Base-by-base conservation (phyloP, 2,113 vertebrate species). In the Rhea pennata region DNA sequence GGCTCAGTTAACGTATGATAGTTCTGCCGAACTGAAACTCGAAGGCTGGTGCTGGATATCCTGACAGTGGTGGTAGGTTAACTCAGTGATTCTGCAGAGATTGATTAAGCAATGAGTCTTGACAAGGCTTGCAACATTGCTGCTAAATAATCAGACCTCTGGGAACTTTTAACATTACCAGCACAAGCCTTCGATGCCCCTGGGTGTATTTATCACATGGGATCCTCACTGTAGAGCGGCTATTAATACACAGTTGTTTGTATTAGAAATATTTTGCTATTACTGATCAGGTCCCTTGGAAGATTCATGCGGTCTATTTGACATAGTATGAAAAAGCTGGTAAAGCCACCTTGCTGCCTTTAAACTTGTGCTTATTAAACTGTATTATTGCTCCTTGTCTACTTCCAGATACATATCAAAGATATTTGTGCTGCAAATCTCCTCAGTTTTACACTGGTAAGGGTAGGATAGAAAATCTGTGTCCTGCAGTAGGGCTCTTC, bases 121-220 rank as follows among this genome's bases (percentile, higher is more conserved):
- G 91, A 94, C 92, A 96, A 96, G 66, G 36, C 33, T 82, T 65
- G n/a, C 78, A 77, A 17, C n/a, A 48, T 84, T 23, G 4, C 82
- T 96, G 97, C 75, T 46, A 84, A 96, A 90, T 93, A 97, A 97
- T 92, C 88, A 62, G 90, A 29, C 95, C 87, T 94, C 61, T 90
- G 97, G 94, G 97, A 97, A 62, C 86, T 88, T 88, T 93, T 64
- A 87, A 87, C 39, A 48, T 93, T 64, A 78, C 86, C 85, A 95
- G 58, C 81, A 92, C 1, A 12, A 96, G 88, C 88, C 89, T 82
- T 54, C 90, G 54, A 39, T 94, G 91, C 91, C 88, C n/a, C 2
- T 67, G 84, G 84, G 87, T 88, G 46, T 72, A 48, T 97, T 97
- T 93, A 94, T 94, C 93, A 93, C 27, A 29, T 53, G 84, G 88